Evolutionary conservation across 1,140 invertebrate genomes (phyloP), one percentile per base, ranked within the genome.

Genomic region (Chelonus insularis): DNA sequence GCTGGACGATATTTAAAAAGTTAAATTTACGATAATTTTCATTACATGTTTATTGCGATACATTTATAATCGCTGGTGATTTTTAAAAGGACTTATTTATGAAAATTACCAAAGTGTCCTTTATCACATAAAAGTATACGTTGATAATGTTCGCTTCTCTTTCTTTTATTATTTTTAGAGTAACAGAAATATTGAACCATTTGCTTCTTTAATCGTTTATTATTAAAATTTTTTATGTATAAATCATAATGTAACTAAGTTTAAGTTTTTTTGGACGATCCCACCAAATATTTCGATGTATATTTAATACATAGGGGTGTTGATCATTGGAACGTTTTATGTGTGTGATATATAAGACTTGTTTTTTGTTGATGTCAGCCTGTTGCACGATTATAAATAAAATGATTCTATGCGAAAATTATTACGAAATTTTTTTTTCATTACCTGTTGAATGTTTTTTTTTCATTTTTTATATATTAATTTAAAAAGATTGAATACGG

Each of bases 271-370:
- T 59, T 59, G 45, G 34, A 39, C 20, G 18, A 12, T 29, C 57
- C 47, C 23, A 59, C 47, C 29, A 34, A 16, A 20, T 48, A 16
- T 21, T 36, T 52, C 14, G 7, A 5, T 59, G 47, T 59, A 52
- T 62, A 32, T 62, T 29, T 39, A 51, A 51, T 34, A 51, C n/a
- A 50, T 58, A 37, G 57, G 36, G 47, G 57, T 59, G 57, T 34
- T 39, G 57, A 51, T 51, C 32, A 48, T 57, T 64, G 50, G 34
- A 65, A 64, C 63, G 52, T 70, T 62, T 68, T 65, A 64, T 68
- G 63, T 70, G 68, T 68, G 66, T 70, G 66, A 68, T 68, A 66
- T 66, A 66, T 63, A 65, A 70, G 64, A 70, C 58, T 70, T 68
- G 68, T 70, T 68, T 70, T 68, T 50, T 63, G 66, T 70, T 64